Conservation (phyloP, 2,797 vertebrate genomes). For the Molossus alvarezi region DNA sequence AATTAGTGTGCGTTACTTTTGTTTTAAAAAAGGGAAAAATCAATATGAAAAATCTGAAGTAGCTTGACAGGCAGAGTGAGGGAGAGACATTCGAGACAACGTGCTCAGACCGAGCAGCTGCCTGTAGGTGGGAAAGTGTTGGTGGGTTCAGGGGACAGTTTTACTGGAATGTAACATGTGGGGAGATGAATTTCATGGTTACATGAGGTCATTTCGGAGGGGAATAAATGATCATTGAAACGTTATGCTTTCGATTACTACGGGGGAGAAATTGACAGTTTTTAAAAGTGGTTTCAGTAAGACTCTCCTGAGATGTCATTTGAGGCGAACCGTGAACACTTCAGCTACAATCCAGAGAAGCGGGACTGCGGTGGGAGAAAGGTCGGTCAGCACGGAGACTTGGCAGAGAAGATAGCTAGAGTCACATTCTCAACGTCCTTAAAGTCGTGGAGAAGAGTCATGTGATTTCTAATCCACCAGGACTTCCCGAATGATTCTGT, state of each 20-base stretch:
- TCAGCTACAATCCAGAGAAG: not conserved
- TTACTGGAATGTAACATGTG: fast-evolving
- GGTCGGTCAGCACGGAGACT: not conserved
- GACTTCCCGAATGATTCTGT: not conserved
- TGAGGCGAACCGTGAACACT: not conserved
- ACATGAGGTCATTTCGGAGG: not conserved
- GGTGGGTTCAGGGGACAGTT: not conserved
- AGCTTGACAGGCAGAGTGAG: not conserved
- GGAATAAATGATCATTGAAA: not conserved
- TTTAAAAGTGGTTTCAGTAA: not conserved
- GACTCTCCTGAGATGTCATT: not conserved
- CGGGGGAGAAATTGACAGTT: not conserved
- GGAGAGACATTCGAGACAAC: not conserved
- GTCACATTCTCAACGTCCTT: not conserved
- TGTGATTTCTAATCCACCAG: not conserved
- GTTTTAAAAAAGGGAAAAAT: not conserved
- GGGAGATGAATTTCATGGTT: not conserved
- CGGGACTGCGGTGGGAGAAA: not conserved
- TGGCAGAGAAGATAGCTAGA: not conserved
- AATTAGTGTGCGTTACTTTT: not conserved
- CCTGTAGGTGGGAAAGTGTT: not conserved
- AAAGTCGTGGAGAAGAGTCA: not conserved
- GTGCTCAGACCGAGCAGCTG: not conserved
- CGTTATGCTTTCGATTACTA: not conserved
- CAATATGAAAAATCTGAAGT: not conserved